Evolutionary conservation across 2,113 vertebrate genomes (phyloP), one percentile per base, ranked within the genome.

Genomic region (Erpornis zantholeuca): DNA sequence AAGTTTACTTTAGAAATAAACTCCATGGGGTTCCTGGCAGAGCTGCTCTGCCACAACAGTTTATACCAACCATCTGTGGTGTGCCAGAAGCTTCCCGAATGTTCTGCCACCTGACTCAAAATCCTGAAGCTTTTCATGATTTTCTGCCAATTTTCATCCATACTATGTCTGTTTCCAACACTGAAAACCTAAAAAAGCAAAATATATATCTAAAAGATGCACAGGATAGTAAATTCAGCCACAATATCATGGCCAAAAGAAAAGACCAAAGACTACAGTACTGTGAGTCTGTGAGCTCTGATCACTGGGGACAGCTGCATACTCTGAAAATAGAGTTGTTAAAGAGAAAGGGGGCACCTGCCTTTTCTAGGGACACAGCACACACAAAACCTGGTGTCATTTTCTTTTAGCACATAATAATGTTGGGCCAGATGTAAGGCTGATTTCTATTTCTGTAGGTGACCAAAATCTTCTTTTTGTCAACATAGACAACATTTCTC

Each of bases 31-130:
- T 94, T 97, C 92, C 97, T 98, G 97, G 97, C 97, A 98, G 95
- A 97, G 92, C 93, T 90, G 86, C 78, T 89, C 94, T 96, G 91
- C 95, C 97, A 97, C 95, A 94, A 97, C 97, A 98, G 95, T 98
- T 98, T 97, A 96, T 95, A 94, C 49, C 87, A 2, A 95, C 98
- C 98, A 98, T 98, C 98, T 98, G 97, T 97, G 93, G 90, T 93
- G 93, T 97, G 88, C 94, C 96, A 97, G 97, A 97, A 97, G 96
- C 96, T 97, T 97, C 96, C 98, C 97, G 96, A 96, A 98, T 96
- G 97, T 92, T 96, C 98, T 96, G 97, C 97, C 97, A 98, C 98
- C 97, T 98, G 97, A 98, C 95, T 97, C 94, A 85, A 96, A 96
- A 95, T 97, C 96, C 96, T 97, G 88, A 95, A 96, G 96, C 93